Evolutionary conservation across 2,888 invertebrate genomes (phyloP), one percentile per base, ranked within the genome.

Genomic region (Andrena minutula): DNA sequence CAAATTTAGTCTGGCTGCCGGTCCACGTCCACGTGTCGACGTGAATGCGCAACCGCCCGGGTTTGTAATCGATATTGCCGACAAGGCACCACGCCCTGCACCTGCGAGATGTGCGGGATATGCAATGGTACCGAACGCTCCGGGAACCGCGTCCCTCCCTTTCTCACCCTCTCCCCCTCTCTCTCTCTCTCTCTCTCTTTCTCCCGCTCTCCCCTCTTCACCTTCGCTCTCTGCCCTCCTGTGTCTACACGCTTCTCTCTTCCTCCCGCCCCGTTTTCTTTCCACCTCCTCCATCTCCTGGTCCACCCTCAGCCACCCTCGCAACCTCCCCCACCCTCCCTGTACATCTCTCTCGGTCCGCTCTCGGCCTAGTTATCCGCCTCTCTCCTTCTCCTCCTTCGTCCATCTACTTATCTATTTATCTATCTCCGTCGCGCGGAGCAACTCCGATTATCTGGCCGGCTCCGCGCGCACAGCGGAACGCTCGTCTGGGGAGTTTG

Each of bases 81-180:
- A 92, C 93, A 92, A 93, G 93, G 93, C 92, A 93, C 93, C 93
- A 93, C 93, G 93, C 93, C 93, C 93, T 93, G 92, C 92, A 93
- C 92, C 93, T 92, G 93, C 91, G 91, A 92, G 92, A 92, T 92
- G 92, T 92, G 91, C 92, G 92, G 88, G 88, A 88, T 88, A 91
- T 91, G 91, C 90, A 91, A 88, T 89, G 89, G 85, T 88, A 88
- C 90, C 85, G 86, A 89, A 87, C 88, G 79, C 86, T 87, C 82
- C 86, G 77, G 79, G 84, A 86, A 78, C 84, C 85, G 73, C 76
- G 66, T 65, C 47, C 77, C 79, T 10, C 68, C 41, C 23, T 49
- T 12, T 7, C 23, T 8, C 72, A 5, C 30, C 53, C 32, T 6
- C 73, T 20, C 41, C 10, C 32, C 41, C 65, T n/a, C 60, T 16